A percentile compares a stretch with the other conserved stretches of the same genome.
Conservation (phyloP, 2,797 vertebrate species). For the Oreonectes daqikongensis region DNA sequence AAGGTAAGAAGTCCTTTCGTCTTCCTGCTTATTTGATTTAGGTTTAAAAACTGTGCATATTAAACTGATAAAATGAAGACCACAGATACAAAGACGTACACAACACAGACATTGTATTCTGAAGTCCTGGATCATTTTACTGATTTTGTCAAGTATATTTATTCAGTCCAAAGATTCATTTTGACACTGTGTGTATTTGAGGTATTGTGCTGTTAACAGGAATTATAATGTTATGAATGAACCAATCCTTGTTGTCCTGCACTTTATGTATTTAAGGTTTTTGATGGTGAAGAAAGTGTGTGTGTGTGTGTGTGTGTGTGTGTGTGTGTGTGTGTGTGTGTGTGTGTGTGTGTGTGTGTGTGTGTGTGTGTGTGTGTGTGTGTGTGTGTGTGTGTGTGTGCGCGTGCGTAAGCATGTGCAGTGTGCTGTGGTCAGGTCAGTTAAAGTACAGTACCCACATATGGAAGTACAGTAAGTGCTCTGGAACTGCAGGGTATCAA, state of each 20-base stretch:
- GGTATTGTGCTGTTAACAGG: too few species aligned
- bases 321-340: too few species aligned
- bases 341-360: too few species aligned
- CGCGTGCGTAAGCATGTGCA: background rate
- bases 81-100: background rate
- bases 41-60: background rate
- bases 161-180: too few species aligned
- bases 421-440: constrained; percentile 13
- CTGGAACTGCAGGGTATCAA: background rate
- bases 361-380: too few species aligned
- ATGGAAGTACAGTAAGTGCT: constrained; percentile 2
- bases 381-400: too few species aligned
- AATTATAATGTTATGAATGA: too few species aligned
- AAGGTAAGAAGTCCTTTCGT: background rate
- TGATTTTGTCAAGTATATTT: too few species aligned
- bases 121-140: too few species aligned
- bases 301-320: too few species aligned
- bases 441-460: background rate
- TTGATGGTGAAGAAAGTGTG: background rate
- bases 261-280: background rate
- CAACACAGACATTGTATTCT: background rate
- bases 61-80: background rate
- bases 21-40: background rate
- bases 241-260: background rate
- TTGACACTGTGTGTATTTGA: too few species aligned